Evolutionary conservation across 2,113 vertebrate species (phyloP).

Genomic region (Apodemus sylvaticus): DNA sequence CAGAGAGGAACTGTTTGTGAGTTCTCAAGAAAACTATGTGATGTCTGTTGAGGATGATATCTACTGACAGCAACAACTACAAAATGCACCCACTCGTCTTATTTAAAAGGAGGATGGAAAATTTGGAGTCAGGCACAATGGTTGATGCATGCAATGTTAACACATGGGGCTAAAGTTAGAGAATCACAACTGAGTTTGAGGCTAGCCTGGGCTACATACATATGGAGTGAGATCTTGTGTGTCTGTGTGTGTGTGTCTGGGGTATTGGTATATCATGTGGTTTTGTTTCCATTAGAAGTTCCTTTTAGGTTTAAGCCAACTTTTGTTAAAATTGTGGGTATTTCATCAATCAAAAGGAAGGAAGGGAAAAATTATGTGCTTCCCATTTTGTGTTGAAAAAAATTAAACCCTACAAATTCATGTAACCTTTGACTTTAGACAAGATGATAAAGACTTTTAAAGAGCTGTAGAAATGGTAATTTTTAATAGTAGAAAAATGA

Average conservation of each 20-base stretch:
- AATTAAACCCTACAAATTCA: conserved; percentile 33
- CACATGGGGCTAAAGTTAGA: background rate
- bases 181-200: background rate
- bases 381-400: conserved; percentile 6
- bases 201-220: background rate
- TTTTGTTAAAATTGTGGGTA: conserved; percentile 9
- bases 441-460: conserved; percentile 29
- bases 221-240: background rate
- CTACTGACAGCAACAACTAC: background rate
- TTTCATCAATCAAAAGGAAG: conserved; percentile 14
- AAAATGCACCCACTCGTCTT: background rate
- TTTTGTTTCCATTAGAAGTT: background rate
- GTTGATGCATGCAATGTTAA: background rate
- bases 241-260: background rate
- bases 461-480: conserved; percentile 72
- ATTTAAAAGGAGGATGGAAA: background rate
- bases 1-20: background rate
- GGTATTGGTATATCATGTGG: background rate
- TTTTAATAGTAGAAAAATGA: conserved; percentile 66
- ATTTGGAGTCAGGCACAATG: background rate
- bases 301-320: background rate
- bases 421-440: conserved; percentile 52
- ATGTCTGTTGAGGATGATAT: background rate
- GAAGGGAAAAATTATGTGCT: background rate
- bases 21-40: background rate